Evolutionary conservation across 2,113 vertebrate genomes (phyloP).

Genomic region (Sus scrofa): T2T-Sscrofa CM000817.6:5194501-5195000

Average conservation of each 20-base stretch:
- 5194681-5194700: too few species aligned
- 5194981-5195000: not conserved
- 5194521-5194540: not conserved
- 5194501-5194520: not conserved
- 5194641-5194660: not conserved
- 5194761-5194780: not conserved
- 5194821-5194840: fast-evolving
- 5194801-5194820: too few species aligned
- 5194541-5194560: not conserved
- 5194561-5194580: not conserved
- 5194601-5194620: not conserved
- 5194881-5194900: not conserved
- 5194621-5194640: not conserved
- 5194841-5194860: not conserved
- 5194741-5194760: not conserved
- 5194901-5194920: not conserved
- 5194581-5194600: not conserved
- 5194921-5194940: not conserved
- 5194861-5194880: not conserved
- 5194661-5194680: not conserved
- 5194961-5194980: too few species aligned
- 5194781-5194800: not conserved
- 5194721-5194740: not conserved
- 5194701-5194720: not conserved
- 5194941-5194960: not conserved